A percentile compares a stretch with the other conserved stretches of the same genome.
Evolutionary conservation across 2,888 invertebrate genomes (phyloP).

Genomic region (Abrostola tripartita): DNA sequence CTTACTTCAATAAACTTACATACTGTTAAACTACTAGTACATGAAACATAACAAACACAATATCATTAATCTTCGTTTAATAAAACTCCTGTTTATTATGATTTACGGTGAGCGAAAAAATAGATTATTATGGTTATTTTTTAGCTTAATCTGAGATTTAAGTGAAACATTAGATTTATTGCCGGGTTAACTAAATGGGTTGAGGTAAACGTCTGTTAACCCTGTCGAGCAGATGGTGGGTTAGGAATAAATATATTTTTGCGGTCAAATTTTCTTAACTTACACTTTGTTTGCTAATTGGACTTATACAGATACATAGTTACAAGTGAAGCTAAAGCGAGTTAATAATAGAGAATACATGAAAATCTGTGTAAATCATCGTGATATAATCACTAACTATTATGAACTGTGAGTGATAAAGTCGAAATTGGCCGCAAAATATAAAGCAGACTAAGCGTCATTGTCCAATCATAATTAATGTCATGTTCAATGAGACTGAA

Average conservation of each 20-base stretch:
- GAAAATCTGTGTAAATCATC: too few species aligned
- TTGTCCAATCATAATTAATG: neutral
- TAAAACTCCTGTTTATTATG: slow-evolving; percentile 30
- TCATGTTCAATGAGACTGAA: neutral
- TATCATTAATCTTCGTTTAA: slow-evolving; percentile 49
- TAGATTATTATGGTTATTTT: slow-evolving; percentile 32
- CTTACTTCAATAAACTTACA: slow-evolving; percentile 16
- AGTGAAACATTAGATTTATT: slow-evolving; percentile 21
- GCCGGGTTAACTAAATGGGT: slow-evolving; percentile 5
- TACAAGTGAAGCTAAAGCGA: too few species aligned
- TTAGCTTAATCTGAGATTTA: slow-evolving; percentile 15
- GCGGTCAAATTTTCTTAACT: too few species aligned
- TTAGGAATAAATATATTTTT: too few species aligned
- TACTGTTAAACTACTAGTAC: slow-evolving; percentile 36
- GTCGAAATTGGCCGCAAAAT: too few species aligned
- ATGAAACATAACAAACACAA: slow-evolving; percentile 35
- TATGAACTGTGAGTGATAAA: too few species aligned
- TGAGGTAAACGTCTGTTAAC: slow-evolving; percentile 1
- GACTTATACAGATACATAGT: too few species aligned
- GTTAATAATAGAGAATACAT: too few species aligned
- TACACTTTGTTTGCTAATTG: too few species aligned
- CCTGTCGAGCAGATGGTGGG: neutral
- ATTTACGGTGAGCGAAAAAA: slow-evolving; percentile 39
- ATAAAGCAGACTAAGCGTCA: too few species aligned
- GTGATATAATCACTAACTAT: too few species aligned